These are phyloP conservation scores for Shinisaurus crocodilurus DNA, from an alignment of 2,113 vertebrate species.

Conservation along the genomic window DNA sequence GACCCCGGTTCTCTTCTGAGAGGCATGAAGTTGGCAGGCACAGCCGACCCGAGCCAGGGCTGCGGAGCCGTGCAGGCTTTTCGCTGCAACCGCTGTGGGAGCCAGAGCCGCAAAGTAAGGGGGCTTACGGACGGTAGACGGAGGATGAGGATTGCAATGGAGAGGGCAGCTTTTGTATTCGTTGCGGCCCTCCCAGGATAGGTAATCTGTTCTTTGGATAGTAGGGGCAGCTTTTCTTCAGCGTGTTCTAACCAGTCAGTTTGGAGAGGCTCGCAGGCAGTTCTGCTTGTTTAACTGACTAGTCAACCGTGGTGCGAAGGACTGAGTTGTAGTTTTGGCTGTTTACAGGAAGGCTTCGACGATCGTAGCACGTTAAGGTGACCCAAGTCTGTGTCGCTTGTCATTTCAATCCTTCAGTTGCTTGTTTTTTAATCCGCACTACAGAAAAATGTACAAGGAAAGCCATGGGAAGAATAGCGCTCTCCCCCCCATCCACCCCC, in stretches of 20 bases:
- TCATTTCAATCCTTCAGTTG: not conserved
- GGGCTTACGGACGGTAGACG: slow-evolving; percentile 47
- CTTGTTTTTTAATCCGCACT: not conserved
- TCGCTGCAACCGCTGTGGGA: slow-evolving; percentile 42
- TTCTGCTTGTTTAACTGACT: not conserved
- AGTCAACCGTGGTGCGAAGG: not conserved
- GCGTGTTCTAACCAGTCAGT: not conserved
- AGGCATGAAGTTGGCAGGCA: slow-evolving; percentile 46
- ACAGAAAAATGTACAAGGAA: not conserved
- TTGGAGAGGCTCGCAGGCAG: too few species aligned
- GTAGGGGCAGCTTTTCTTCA: not conserved
- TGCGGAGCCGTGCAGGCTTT: not conserved
- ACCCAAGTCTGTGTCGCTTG: not conserved
- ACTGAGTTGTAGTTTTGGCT: not conserved
- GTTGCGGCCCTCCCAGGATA: not conserved
- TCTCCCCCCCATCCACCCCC: not conserved
- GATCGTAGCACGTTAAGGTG: not conserved
- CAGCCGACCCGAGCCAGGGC: slow-evolving; percentile 27
- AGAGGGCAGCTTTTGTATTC: too few species aligned
- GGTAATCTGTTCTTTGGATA: too few species aligned
- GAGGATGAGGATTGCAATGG: not conserved
- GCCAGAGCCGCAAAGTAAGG: slow-evolving; percentile 32
- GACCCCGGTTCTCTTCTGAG: too few species aligned
- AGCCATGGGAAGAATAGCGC: not conserved
- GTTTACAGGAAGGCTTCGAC: not conserved